phyloP scores from a whole-genome alignment of 2,113 vertebrate species.

The Chionomys nivalis region DNA sequence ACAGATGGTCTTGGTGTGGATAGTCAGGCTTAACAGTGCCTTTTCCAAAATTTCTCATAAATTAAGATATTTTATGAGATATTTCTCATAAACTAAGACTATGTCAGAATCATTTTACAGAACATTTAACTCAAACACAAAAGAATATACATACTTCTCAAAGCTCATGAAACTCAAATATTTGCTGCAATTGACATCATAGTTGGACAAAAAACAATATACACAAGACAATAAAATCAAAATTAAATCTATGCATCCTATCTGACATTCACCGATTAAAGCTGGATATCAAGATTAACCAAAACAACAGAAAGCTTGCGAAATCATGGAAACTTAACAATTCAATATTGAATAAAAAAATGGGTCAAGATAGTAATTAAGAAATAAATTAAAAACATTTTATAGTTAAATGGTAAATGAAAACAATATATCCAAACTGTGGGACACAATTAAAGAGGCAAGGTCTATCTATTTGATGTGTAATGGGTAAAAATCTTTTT shows the following conservation, averaged over 20 bases:
- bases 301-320: too few species aligned
- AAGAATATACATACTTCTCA: not conserved
- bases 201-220: not conserved
- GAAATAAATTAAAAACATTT: too few species aligned
- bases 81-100: not conserved
- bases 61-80: not conserved
- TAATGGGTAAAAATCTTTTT: too few species aligned
- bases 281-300: not conserved
- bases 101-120: not conserved
- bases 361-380: too few species aligned
- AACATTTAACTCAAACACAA: not conserved
- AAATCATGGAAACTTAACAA: too few species aligned
- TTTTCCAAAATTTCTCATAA: not conserved
- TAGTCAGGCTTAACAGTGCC: too few species aligned
- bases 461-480: too few species aligned
- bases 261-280: not conserved
- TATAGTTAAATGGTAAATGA: too few species aligned
- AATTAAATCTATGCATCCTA: not conserved
- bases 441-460: too few species aligned
- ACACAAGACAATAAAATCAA: not conserved
- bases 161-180: not conserved
- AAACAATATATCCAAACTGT: too few species aligned
- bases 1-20: not conserved
- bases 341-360: too few species aligned
- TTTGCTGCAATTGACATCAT: not conserved